A percentile compares a stretch with the other conserved stretches of the same genome.
phyloP scores from a whole-genome alignment of 1,140 invertebrate species.

The Hyposmocoma kahamanoa region DNA sequence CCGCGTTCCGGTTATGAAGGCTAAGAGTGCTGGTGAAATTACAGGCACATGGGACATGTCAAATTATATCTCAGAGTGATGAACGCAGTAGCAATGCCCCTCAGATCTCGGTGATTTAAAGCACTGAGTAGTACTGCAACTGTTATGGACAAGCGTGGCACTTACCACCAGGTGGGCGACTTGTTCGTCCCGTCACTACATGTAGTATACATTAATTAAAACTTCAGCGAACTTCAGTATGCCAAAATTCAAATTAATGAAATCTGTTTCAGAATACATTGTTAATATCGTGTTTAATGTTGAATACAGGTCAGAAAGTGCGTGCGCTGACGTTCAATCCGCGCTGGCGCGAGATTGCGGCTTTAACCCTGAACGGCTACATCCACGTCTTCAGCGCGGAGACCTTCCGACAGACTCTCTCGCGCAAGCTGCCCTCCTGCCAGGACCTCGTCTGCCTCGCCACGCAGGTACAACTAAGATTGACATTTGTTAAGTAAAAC shows the following conservation, averaged over 20 bases:
- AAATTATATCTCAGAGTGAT: too few species aligned
- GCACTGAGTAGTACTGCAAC: too few species aligned
- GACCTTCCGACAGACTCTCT: slow-evolving; percentile 88
- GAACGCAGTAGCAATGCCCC: too few species aligned
- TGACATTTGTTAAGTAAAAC: too few species aligned
- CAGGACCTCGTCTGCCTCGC: slow-evolving; percentile 96
- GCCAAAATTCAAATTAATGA: background rate
- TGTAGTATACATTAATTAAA: too few species aligned
- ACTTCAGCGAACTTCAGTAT: background rate
- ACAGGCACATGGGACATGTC: too few species aligned
- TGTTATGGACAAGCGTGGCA: too few species aligned
- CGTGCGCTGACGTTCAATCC: slow-evolving; percentile 92
- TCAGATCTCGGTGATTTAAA: too few species aligned
- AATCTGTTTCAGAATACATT: background rate
- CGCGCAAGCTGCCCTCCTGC: slow-evolving; percentile 88
- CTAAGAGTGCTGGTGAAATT: too few species aligned
- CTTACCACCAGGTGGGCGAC: too few species aligned
- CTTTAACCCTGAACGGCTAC: slow-evolving; percentile 93
- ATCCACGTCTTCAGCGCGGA: slow-evolving; percentile 95
- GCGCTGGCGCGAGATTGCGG: slow-evolving; percentile 89
- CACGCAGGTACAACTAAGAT: slow-evolving; percentile 71
- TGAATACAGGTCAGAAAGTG: slow-evolving; percentile 86
- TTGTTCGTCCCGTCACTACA: too few species aligned
- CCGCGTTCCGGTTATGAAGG: too few species aligned
- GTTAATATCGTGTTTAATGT: background rate